Evolutionary conservation across 1,140 invertebrate genomes (phyloP), one percentile per base, ranked within the genome.

Genomic region (Aphaenogaster floridana): DNA sequence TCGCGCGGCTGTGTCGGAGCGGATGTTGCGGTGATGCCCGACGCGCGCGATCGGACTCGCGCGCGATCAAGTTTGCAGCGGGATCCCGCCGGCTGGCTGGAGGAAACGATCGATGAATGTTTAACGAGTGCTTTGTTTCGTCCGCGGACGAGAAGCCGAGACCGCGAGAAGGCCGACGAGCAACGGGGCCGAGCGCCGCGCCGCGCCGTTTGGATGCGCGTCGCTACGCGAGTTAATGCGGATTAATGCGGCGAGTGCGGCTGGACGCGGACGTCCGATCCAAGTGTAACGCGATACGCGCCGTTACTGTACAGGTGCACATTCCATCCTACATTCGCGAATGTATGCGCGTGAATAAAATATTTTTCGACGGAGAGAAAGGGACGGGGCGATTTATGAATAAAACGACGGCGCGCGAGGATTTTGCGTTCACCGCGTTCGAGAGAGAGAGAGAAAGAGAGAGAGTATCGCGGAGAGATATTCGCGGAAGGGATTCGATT

Each of bases 51-150:
- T 36, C 21, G 13, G 34, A 59, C 8, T 61, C 54, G 72, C n/a
- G 72, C n/a, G n/a, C 69, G 21, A 36, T 48, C 28, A 2, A 78
- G 13, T 61, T 21, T 57, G 34, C 45, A 48, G 34, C 36, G 80
- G 68, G 39, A 74, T 61, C 7, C n/a, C 57, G 28, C 45, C 17
- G 17, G 28, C n/a, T 11, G 59, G 48, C 59, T 9, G 11, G 28
- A 80, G 45, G n/a, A 54, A 69, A 69, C 39, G 34, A 68, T 80
- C 34, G 21, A 48, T 39, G 64, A 72, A 57, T 34, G 66, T 57
- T 45, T 83, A 83, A 83, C 28, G 79, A 81, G 21, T 17, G 66
- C 39, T 83, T 72, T 71, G 64, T 71, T 81, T 81, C 28, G 45
- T 54, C 36, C 48, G 48, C 71, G 48, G 63, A 54, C 36, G 57